These are phyloP conservation scores for Strigamia maritima DNA, from an alignment of 2,888 invertebrate species.

Conservation along the genomic window DNA sequence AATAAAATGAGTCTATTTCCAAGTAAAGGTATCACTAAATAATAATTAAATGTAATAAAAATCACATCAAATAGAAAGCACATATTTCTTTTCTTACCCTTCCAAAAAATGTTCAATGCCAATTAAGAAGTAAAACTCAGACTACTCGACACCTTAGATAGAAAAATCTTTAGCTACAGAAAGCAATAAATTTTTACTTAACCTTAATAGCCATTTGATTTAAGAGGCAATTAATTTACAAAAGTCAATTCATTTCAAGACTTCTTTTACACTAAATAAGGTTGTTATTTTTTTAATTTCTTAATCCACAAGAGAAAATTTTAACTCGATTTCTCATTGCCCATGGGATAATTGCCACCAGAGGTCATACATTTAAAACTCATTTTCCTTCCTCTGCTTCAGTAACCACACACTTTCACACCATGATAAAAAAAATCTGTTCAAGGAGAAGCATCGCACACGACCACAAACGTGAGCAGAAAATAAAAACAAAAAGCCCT, in stretches of 20 bases:
- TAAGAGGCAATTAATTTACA: conserved; percentile 20
- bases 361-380: conserved; percentile 31
- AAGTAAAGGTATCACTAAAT: background rate
- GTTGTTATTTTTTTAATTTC: background rate
- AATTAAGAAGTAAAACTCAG: background rate
- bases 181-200: conserved; percentile 21
- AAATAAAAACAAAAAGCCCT: background rate
- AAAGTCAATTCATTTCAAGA: conserved; percentile 3
- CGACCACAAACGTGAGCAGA: conserved; percentile 6
- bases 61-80: background rate
- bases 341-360: conserved; percentile 17
- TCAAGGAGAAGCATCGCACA: conserved; percentile 25
- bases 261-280: background rate
- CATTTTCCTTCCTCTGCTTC: conserved; percentile 31
- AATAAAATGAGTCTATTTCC: background rate
- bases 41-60: conserved; percentile 1
- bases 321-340: conserved; percentile 8
- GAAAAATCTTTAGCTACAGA: background rate
- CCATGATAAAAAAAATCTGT: background rate
- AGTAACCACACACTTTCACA: conserved; percentile 13
- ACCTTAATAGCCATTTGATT: conserved; percentile 29
- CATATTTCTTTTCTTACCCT: background rate
- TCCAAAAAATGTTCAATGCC: background rate
- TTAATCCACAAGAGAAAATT: background rate
- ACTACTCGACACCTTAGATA: conserved; percentile 30